These are phyloP conservation scores for Drosophila erecta DNA, from an alignment of 1,140 invertebrate species.

Conservation along the genomic window DNA sequence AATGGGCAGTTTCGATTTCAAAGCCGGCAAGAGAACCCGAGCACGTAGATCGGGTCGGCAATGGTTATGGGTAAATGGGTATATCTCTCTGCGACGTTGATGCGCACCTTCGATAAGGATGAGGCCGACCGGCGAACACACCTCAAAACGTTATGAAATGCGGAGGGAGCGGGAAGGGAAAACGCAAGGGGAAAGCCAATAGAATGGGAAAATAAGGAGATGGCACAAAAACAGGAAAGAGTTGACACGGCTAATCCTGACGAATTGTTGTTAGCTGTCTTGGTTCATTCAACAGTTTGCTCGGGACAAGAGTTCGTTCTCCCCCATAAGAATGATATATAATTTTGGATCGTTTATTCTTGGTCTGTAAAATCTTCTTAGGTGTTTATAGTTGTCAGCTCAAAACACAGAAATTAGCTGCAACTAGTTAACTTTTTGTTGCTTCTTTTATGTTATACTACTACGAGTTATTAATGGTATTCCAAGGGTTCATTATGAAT, in stretches of 20 bases:
- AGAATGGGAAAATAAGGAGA: constrained; percentile 6
- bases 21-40: constrained; percentile 47
- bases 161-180: neutral
- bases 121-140: constrained; percentile 50
- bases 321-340: constrained; percentile 3
- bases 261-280: constrained; percentile 43
- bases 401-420: neutral
- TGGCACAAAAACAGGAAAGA: constrained; percentile 28
- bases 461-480: neutral
- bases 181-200: constrained; percentile 29
- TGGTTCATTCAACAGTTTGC: constrained; percentile 25
- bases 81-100: constrained; percentile 65
- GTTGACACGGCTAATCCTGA: constrained; percentile 67
- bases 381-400: neutral
- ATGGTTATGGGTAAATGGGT: constrained; percentile 29
- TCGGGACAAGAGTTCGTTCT: neutral
- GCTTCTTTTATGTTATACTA: neutral
- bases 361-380: neutral
- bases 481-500: neutral
- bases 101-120: constrained; percentile 79
- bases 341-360: neutral
- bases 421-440: neutral
- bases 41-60: constrained; percentile 54
- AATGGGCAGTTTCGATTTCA: constrained; percentile 78
- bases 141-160: constrained; percentile 58